These are phyloP conservation scores for Drosophila seguyi DNA, from an alignment of 1,140 invertebrate species.

Conservation along the genomic window DNA sequence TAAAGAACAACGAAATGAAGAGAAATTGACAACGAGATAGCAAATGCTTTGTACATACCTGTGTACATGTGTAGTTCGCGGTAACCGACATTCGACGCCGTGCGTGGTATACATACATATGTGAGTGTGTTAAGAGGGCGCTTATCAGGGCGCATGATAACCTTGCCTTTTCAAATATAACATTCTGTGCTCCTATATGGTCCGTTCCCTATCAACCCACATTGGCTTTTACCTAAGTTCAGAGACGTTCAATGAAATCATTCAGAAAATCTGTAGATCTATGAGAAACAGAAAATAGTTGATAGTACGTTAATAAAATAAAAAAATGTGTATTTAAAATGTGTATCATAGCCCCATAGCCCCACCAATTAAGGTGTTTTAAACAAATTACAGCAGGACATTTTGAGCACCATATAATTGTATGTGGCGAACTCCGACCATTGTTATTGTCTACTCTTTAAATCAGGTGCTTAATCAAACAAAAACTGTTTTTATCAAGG, in stretches of 20 bases:
- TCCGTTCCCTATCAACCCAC: not conserved
- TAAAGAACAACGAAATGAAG: not conserved
- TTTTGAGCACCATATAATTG: no score
- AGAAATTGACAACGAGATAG: slow-evolving; percentile 9
- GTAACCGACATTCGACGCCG: slow-evolving; percentile 1
- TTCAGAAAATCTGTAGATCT: not conserved
- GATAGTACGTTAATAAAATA: no score
- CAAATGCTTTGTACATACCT: not conserved
- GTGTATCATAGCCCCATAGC: no score
- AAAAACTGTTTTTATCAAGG: no score
- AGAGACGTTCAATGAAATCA: not conserved
- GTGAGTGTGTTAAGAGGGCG: not conserved
- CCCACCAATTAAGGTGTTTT: no score
- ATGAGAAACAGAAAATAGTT: no score
- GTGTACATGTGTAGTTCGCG: not conserved
- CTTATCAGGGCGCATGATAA: slow-evolving; percentile 13
- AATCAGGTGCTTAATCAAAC: no score
- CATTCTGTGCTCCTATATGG: not conserved
- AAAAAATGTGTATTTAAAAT: no score
- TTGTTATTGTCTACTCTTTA: no score
- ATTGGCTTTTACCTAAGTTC: not conserved
- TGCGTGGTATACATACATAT: not conserved
- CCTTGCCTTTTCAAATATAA: slow-evolving; percentile 7
- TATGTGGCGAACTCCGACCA: no score
- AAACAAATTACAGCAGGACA: no score